Evolutionary conservation across 2,797 vertebrate species (phyloP), one percentile per base, ranked within the genome.

Genomic region (Heterohyrax brucei): DNA sequence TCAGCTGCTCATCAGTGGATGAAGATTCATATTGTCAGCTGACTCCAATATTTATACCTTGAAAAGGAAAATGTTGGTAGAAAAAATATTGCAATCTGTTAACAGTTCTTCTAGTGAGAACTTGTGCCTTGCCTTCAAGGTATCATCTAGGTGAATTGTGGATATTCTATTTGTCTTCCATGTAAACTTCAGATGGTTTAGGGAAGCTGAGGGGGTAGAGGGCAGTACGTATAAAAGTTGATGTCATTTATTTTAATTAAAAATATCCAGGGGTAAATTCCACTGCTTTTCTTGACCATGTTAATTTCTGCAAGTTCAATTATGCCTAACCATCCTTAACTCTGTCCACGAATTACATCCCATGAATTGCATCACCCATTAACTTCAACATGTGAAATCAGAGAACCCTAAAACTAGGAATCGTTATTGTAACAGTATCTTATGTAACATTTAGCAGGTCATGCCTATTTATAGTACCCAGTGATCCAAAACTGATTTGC

Each of bases 181-280:
- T 84, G 9, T 73, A 73, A 10, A 7, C 53, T 2, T 33, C 86
- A 62, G 19, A 50, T 46, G 18, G 10, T 22, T 10, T 21, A 61
- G 16, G 30, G 16, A 46, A 46, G 21, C 30, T 8, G 14, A 16
- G 5, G 0, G 0, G 5, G 33, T 22, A 28, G 26, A 68, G 9
- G 28, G 50, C 1, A 2, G 12, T 22, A 19, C 18, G n/a, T 3
- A 28, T 48, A 44, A 76, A 4, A 22, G 44, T 46, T 18, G n/a
- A 30, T 39, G 7, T 64, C 46, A 18, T 16, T 44, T n/a, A 39
- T 84, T 62, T 50, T 72, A 19, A 53, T 62, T 22, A 62, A 33
- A 24, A 62, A 30, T 16, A 18, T 79, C n/a, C 18, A 50, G 7
- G 16, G 22, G 22, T 8, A 16, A 44, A 61, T 33, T 28, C 53